Evolutionary conservation across 2,113 vertebrate genomes (phyloP).

Genomic region (Scartelaos histophorus): DNA sequence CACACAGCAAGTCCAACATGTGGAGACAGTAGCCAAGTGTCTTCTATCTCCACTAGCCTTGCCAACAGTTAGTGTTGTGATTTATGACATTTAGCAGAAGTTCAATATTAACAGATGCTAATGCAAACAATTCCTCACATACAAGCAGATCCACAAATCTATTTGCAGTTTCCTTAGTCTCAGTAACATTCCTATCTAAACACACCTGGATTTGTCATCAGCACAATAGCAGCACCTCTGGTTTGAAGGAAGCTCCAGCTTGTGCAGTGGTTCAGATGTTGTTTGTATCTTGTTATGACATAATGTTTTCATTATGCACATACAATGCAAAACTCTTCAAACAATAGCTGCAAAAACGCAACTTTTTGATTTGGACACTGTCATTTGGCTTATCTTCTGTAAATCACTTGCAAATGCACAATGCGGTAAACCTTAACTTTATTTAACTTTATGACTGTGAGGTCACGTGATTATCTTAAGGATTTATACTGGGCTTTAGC

Average conservation of each 20-base stretch:
- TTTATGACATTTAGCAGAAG: background rate
- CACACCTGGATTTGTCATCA: conserved; percentile 56
- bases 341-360: background rate
- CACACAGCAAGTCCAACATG: conserved; percentile 15
- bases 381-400: no score
- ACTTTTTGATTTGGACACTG: background rate
- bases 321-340: conserved; percentile 3
- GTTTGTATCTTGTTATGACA: conserved; percentile 3
- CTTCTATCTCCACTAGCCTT: background rate
- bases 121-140: conserved; percentile 2
- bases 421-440: background rate
- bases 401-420: no score
- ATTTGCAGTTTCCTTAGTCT: conserved; percentile 3
- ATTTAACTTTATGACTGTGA: background rate
- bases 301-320: conserved; percentile 32
- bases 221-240: background rate
- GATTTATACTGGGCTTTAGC: background rate
- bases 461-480: background rate
- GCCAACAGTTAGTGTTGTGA: background rate
- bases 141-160: conserved; percentile 24
- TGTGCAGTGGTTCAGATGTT: background rate
- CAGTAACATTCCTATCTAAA: conserved; percentile 28
- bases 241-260: conserved; percentile 2
- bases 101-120: conserved; percentile 1
- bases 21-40: background rate